These are phyloP conservation scores for Seriola dumerili DNA, from an alignment of 2,113 vertebrate genomes.

Conservation along the genomic window DNA sequence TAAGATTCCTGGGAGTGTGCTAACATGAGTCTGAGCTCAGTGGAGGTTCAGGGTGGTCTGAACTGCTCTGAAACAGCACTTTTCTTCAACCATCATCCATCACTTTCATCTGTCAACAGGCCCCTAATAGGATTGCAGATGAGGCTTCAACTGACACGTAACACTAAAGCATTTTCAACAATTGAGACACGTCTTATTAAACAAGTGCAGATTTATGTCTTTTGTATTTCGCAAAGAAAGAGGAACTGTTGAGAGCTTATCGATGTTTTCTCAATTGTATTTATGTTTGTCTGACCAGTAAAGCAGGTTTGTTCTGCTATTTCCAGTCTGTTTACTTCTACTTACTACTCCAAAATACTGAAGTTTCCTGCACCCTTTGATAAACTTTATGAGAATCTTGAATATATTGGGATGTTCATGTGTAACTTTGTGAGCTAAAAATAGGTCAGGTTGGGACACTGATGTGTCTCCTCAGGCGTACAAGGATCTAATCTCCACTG, in stretches of 20 bases:
- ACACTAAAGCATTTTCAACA: constrained; percentile 38
- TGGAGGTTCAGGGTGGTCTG: not conserved
- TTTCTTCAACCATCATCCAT: constrained; percentile 3
- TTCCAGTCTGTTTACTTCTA: constrained; percentile 22
- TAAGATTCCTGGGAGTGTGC: constrained; percentile 1
- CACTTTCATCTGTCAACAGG: constrained; percentile 24
- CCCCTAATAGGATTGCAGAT: not conserved
- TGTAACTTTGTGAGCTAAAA: constrained; percentile 8
- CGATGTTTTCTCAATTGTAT: not conserved
- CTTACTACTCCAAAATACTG: constrained; percentile 7
- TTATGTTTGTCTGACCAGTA: not conserved
- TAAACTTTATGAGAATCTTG: not conserved
- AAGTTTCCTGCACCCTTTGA: constrained; percentile 14
- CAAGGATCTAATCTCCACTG: constrained; percentile 45
- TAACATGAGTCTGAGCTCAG: not conserved
- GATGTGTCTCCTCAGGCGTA: constrained; percentile 36
- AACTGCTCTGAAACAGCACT: not conserved
- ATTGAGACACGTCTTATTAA: constrained; percentile 11
- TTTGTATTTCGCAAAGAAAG: not conserved
- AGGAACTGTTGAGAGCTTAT: not conserved
- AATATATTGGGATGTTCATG: not conserved
- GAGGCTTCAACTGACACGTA: not conserved
- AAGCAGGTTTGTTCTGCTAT: not conserved
- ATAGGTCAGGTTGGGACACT: constrained; percentile 3
- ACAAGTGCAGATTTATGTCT: constrained; percentile 35